phyloP scores from a whole-genome alignment of 1,140 invertebrate genomes.

The Sminthurinus signatus region DNA sequence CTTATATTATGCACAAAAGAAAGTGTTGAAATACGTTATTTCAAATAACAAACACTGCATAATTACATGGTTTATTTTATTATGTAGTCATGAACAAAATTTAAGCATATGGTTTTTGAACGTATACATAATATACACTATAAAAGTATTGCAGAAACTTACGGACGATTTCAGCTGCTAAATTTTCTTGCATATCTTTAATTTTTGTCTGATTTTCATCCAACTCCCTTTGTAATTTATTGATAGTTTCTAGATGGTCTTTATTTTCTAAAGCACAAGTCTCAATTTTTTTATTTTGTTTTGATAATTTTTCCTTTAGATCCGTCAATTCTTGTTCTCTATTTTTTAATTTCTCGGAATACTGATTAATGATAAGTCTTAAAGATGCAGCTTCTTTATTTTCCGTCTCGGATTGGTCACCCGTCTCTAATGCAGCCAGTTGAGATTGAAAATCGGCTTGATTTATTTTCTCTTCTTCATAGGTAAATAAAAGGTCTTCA shows the following conservation, averaged over 20 bases:
- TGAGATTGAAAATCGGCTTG: neutral
- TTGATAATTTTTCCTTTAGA: neutral
- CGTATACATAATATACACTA: neutral
- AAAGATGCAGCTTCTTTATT: neutral
- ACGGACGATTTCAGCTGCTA: slow-evolving; percentile 15
- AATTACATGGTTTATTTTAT: no score
- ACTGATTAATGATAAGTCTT: neutral
- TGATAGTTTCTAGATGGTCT: neutral
- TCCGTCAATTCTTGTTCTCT: neutral
- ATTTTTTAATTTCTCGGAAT: slow-evolving; percentile 3
- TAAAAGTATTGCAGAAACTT: neutral
- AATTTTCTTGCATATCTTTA: neutral
- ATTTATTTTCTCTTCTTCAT: slow-evolving; percentile 78
- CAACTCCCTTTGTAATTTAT: neutral
- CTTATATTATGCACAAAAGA: no score
- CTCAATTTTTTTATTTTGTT: neutral
- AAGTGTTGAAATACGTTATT: no score
- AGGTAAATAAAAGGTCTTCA: slow-evolving; percentile 84
- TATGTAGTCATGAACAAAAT: neutral
- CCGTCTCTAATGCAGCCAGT: neutral
- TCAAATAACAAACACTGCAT: no score
- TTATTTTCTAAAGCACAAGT: neutral
- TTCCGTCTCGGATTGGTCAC: neutral
- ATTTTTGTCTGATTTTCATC: neutral
- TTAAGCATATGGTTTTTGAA: neutral